A percentile compares a stretch with the other conserved stretches of the same genome.
phyloP scores from a whole-genome alignment of 2,888 invertebrate genomes.

The Eubasilissa splendida region DNA sequence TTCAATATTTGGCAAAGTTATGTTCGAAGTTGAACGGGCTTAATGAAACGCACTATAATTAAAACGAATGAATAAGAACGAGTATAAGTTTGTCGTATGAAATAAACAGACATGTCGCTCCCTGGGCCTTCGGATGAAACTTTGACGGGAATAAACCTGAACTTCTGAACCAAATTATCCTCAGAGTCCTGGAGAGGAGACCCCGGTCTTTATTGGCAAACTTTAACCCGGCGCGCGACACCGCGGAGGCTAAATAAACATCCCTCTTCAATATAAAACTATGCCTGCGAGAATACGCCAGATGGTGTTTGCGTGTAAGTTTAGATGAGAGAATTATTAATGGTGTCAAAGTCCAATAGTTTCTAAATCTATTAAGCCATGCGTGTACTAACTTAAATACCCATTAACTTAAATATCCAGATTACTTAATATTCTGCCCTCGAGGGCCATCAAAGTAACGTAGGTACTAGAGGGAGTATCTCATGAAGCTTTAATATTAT shows the following conservation, averaged over 20 bases:
- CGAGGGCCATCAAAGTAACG: no score
- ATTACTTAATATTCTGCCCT: no score
- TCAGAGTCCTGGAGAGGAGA: background rate
- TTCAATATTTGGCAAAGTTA: no score
- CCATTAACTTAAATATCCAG: no score
- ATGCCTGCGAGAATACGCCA: constrained; percentile 20
- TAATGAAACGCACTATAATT: no score
- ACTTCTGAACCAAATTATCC: constrained; percentile 51
- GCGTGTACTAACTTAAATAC: background rate
- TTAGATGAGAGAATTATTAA: constrained; percentile 14
- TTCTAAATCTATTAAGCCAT: background rate
- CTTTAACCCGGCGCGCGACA: constrained; percentile 22
- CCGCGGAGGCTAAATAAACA: constrained; percentile 12
- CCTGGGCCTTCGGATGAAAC: constrained; percentile 31
- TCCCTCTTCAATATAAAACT: constrained; percentile 8
- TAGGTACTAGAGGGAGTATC: no score
- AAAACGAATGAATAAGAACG: no score
- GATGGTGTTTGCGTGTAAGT: constrained; percentile 27
- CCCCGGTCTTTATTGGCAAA: constrained; percentile 37
- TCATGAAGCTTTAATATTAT: no score
- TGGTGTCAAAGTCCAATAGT: constrained; percentile 19
- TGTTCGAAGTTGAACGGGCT: no score
- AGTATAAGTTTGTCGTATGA: constrained; percentile 8
- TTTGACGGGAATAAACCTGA: constrained; percentile 48
- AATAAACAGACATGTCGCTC: constrained; percentile 25